phyloP scores from a whole-genome alignment of 1,140 invertebrate species.

The Drosophila kurseongensis region DNA sequence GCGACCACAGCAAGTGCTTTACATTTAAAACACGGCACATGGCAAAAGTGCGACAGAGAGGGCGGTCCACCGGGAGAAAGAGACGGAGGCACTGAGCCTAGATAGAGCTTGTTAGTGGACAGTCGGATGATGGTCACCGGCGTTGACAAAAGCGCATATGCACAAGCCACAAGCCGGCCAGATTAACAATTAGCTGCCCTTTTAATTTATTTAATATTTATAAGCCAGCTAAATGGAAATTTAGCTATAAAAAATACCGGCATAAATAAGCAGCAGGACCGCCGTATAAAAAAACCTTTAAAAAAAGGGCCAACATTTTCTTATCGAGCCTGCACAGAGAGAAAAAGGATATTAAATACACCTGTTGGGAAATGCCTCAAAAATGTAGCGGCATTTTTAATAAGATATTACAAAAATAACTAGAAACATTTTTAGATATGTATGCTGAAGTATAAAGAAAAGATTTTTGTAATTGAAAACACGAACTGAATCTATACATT shows the following conservation, averaged over 20 bases:
- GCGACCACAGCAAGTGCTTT: slow-evolving; percentile 82
- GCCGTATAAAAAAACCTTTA: slow-evolving; percentile 1
- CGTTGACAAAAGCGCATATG: slow-evolving; percentile 68
- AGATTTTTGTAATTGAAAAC: too few species aligned
- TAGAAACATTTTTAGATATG: neutral
- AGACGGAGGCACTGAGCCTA: slow-evolving; percentile 11
- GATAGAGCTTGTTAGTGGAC: slow-evolving; percentile 49
- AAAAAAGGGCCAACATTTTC: slow-evolving; percentile 9
- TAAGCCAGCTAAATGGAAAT: slow-evolving; percentile 35
- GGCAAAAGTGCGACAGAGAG: slow-evolving; percentile 21
- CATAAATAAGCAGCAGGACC: neutral
- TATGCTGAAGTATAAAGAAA: too few species aligned
- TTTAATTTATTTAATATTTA: slow-evolving; percentile 79
- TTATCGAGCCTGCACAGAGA: slow-evolving; percentile 12
- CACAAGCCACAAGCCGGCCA: slow-evolving; percentile 70
- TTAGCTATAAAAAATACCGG: slow-evolving; percentile 13
- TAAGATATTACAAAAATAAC: neutral
- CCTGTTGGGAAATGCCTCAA: neutral
- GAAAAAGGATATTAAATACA: neutral
- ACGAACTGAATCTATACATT: too few species aligned
- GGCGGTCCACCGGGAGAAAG: neutral
- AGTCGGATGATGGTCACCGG: slow-evolving; percentile 41
- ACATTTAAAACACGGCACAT: slow-evolving; percentile 71
- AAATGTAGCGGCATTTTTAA: too few species aligned
- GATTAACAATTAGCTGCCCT: slow-evolving; percentile 80